A percentile compares a stretch with the other conserved stretches of the same genome.
phyloP scores from a whole-genome alignment of 2,888 invertebrate genomes.

The Pheosia gnoma region DNA sequence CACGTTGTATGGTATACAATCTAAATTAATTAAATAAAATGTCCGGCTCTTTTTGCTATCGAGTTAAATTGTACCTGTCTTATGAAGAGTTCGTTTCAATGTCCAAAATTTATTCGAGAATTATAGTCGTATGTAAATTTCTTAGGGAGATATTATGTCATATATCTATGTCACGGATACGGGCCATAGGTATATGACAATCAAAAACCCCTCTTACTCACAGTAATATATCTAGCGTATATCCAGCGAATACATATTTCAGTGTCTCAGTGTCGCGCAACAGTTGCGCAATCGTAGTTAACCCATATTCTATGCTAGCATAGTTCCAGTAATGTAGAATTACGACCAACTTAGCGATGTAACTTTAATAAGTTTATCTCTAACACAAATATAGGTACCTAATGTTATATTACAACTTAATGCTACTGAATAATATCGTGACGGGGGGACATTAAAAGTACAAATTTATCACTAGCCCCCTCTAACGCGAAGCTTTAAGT shows the following conservation, averaged over 20 bases:
- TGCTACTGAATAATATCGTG: constrained; percentile 56
- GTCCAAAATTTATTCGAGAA: constrained; percentile 70
- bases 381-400: constrained; percentile 65
- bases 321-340: constrained; percentile 71
- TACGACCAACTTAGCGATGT: constrained; percentile 78
- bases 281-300: constrained; percentile 39
- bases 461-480: constrained; percentile 78
- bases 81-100: constrained; percentile 53
- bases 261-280: constrained; percentile 52
- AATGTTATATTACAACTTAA: constrained; percentile 41
- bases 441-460: constrained; percentile 73
- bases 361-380: constrained; percentile 56
- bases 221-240: constrained; percentile 52
- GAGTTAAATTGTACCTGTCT: no score
- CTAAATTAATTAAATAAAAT: no score
- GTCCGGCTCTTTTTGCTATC: no score
- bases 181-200: no score
- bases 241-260: constrained; percentile 53
- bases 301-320: constrained; percentile 73
- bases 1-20: no score
- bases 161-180: no score
- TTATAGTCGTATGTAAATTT: constrained; percentile 56
- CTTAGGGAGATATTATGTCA: no score
- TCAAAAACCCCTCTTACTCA: constrained; percentile 11
- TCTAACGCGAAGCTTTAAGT: constrained; percentile 54